These are phyloP conservation scores for Papilio polytes DNA, from an alignment of 1,140 invertebrate species.

Conservation along the genomic window DNA sequence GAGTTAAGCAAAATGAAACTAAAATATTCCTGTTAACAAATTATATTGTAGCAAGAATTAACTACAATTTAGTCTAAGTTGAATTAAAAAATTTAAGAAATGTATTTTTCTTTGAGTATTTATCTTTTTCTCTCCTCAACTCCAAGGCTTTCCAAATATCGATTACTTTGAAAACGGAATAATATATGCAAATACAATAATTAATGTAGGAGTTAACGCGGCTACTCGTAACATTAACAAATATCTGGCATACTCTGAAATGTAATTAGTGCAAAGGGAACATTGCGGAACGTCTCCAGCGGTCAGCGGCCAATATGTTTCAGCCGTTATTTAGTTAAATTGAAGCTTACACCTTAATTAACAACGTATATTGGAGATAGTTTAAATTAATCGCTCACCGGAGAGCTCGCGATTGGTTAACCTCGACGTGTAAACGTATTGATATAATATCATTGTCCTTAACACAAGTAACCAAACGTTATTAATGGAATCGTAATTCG, in stretches of 20 bases:
- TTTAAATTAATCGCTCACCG: constrained; percentile 2
- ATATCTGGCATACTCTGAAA: constrained; percentile 16
- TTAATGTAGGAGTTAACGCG: not conserved
- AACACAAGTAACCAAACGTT: not conserved
- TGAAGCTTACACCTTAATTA: constrained; percentile 31
- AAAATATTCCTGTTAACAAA: not conserved
- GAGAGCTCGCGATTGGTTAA: not conserved
- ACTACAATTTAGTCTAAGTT: not conserved
- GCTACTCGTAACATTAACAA: not conserved
- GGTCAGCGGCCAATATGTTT: constrained; percentile 36
- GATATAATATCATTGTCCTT: not conserved
- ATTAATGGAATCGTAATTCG: too few species aligned
- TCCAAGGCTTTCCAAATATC: too few species aligned
- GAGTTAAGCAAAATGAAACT: not conserved
- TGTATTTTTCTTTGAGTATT: too few species aligned
- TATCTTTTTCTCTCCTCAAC: too few species aligned
- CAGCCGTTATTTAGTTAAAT: constrained; percentile 35
- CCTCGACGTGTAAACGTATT: not conserved
- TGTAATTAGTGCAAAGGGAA: constrained; percentile 29
- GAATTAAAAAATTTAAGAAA: too few species aligned
- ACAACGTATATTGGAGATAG: constrained; percentile 13
- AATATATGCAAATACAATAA: not conserved
- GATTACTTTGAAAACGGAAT: not conserved
- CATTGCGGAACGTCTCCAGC: constrained; percentile 21
- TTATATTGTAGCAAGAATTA: not conserved